These are phyloP conservation scores for Crambe crambe DNA, from an alignment of 37 sponge, comb jelly and placozoan genomes.

Conservation along the genomic window DNA sequence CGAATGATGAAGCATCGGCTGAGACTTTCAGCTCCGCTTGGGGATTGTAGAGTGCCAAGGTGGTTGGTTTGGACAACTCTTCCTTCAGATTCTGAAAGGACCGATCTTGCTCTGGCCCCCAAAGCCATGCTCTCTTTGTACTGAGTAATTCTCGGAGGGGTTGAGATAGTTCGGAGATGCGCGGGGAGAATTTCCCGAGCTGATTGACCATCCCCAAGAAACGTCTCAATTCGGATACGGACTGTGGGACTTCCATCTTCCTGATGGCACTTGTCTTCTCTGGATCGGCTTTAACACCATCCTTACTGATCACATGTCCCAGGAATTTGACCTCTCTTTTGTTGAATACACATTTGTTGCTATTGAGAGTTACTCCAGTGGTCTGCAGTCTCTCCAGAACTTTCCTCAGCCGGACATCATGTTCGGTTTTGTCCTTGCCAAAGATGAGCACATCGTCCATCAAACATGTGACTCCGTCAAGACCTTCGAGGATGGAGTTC, in stretches of 20 bases:
- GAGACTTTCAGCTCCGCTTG: slow-evolving; percentile 24
- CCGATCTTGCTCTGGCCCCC: slow-evolving; percentile 29
- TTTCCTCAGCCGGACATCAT: background rate
- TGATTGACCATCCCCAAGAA: slow-evolving; percentile 66
- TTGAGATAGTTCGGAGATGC: slow-evolving; percentile 30
- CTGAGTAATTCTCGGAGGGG: slow-evolving; percentile 46
- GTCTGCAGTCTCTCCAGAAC: slow-evolving; percentile 25
- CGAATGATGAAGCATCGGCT: slow-evolving; percentile 52
- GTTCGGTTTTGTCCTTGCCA: background rate
- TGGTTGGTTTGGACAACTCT: slow-evolving; percentile 33
- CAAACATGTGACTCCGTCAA: slow-evolving; percentile 49
- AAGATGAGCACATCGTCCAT: slow-evolving; percentile 48
- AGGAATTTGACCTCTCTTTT: slow-evolving; percentile 26
- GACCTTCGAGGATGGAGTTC: slow-evolving; percentile 23
- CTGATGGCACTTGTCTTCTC: slow-evolving; percentile 37
- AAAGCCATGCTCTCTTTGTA: slow-evolving; percentile 20
- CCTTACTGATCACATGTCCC: slow-evolving; percentile 31
- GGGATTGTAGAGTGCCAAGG: slow-evolving; percentile 40
- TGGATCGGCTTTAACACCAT: slow-evolving; percentile 51
- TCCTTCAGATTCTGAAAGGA: slow-evolving; percentile 22
- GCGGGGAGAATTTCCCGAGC: slow-evolving; percentile 45
- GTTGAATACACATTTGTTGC: slow-evolving; percentile 41
- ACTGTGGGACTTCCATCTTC: slow-evolving; percentile 20
- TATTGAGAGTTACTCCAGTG: slow-evolving; percentile 43
- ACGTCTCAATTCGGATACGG: slow-evolving; percentile 13